Conservation (phyloP, 92 coral and sea anemone species). For the Phenganax stokvisi region DNA sequence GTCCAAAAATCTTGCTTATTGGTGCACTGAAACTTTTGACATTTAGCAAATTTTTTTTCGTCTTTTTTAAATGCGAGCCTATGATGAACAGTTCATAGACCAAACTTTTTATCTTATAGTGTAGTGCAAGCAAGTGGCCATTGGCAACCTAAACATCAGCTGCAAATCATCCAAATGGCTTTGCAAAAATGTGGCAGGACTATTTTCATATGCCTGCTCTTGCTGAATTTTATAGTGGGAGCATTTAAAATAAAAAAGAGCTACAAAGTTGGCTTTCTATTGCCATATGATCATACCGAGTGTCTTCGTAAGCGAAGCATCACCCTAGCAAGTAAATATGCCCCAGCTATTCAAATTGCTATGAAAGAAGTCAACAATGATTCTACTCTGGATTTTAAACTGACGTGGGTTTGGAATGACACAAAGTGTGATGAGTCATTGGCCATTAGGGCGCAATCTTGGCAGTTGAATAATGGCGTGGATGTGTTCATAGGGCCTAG, state of each 20-base stretch:
- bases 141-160: too few relatives aligned
- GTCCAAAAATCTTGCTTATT: too few relatives aligned
- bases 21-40: too few relatives aligned
- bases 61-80: too few relatives aligned
- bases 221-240: background rate
- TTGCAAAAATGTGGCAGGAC: background rate
- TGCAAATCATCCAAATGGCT: background rate
- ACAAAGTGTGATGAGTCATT: conserved; percentile 54
- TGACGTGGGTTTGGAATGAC: conserved; percentile 53
- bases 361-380: conserved; percentile 45
- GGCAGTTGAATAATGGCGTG: conserved; percentile 50
- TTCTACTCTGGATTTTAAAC: conserved; percentile 40
- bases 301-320: background rate
- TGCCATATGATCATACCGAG: background rate
- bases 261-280: conserved; percentile 20
- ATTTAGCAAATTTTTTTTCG: too few relatives aligned
- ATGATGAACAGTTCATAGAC: too few relatives aligned
- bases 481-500: conserved; percentile 66
- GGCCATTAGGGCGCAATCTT: conserved; percentile 50
- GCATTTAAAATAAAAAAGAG: background rate
- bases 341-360: conserved; percentile 56
- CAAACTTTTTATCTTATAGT: too few relatives aligned
- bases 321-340: conserved; percentile 43
- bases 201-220: background rate
- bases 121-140: too few relatives aligned